Evolutionary conservation across 2,113 vertebrate species (phyloP).

Genomic region (Etheostoma spectabile): DNA sequence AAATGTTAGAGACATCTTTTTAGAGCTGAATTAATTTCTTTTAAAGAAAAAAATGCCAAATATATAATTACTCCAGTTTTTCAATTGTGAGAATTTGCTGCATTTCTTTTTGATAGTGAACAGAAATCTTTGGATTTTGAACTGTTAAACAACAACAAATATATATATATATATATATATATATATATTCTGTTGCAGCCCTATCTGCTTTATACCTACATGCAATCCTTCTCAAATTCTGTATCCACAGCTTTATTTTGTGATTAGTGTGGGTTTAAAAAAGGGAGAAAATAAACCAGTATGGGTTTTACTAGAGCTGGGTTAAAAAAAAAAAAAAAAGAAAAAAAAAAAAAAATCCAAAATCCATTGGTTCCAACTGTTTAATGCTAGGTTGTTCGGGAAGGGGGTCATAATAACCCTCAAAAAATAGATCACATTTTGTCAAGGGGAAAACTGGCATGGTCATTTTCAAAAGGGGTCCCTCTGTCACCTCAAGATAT

Average conservation of each 20-base stretch:
- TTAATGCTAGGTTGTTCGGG: too few relatives aligned
- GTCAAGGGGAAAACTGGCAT: too few relatives aligned
- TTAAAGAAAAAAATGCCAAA: neutral
- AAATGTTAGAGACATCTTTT: constrained; percentile 2
- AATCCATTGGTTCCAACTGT: too few relatives aligned
- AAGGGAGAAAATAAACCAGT: neutral
- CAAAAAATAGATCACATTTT: too few relatives aligned
- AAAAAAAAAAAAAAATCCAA: too few relatives aligned
- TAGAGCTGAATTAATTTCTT: neutral
- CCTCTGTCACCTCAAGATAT: too few relatives aligned
- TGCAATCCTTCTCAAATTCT: neutral
- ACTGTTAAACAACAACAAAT: neutral
- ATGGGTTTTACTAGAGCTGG: neutral
- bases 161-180: too few relatives aligned
- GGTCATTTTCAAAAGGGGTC: too few relatives aligned
- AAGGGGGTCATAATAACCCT: too few relatives aligned
- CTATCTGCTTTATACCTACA: neutral
- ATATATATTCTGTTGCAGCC: neutral
- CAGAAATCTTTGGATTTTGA: neutral
- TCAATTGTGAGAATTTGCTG: neutral
- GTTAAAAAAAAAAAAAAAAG: too few relatives aligned
- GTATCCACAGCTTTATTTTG: neutral
- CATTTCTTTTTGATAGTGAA: neutral
- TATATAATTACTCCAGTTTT: neutral
- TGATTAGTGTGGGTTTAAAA: neutral